These are phyloP conservation scores for Microplitis demolitor DNA, from an alignment of 1,140 invertebrate genomes.

Conservation along the genomic window DNA sequence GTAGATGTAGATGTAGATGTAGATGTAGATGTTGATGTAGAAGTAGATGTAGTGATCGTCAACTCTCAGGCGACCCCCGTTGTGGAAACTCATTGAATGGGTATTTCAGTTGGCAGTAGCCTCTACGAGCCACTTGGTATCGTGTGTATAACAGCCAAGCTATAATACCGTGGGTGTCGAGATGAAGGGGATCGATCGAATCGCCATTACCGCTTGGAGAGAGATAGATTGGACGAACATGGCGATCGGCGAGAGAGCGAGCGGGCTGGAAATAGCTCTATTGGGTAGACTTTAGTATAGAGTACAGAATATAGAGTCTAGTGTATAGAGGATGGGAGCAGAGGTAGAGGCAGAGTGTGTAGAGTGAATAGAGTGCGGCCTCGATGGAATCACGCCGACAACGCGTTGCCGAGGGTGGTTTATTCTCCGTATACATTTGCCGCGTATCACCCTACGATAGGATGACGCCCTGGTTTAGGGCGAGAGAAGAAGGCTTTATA, in stretches of 20 bases:
- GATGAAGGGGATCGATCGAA: slow-evolving; percentile 51
- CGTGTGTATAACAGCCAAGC: slow-evolving; percentile 29
- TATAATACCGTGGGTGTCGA: slow-evolving; percentile 36
- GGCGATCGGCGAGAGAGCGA: too few relatives aligned
- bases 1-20: neutral
- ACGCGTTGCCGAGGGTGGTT: slow-evolving; percentile 42
- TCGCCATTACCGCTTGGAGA: slow-evolving; percentile 52
- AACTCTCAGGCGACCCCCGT: neutral
- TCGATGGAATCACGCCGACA: slow-evolving; percentile 56
- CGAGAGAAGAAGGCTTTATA: slow-evolving; percentile 28
- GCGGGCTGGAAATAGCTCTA: too few relatives aligned
- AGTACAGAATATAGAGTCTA: slow-evolving; percentile 20
- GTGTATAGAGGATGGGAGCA: slow-evolving; percentile 22
- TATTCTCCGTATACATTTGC: slow-evolving; percentile 57
- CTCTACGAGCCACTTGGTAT: neutral
- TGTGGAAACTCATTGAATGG: slow-evolving; percentile 44
- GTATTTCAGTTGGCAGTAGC: slow-evolving; percentile 43
- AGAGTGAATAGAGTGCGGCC: slow-evolving; percentile 17
- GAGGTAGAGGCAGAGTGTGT: neutral
- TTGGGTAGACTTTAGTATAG: neutral
- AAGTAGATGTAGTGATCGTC: neutral
- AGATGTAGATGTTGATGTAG: neutral
- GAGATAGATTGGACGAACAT: slow-evolving; percentile 37
- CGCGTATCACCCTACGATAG: slow-evolving; percentile 45
- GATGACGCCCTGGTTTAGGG: slow-evolving; percentile 34